Conservation (phyloP, 2,888 invertebrate species). For the Drepana falcataria region DNA sequence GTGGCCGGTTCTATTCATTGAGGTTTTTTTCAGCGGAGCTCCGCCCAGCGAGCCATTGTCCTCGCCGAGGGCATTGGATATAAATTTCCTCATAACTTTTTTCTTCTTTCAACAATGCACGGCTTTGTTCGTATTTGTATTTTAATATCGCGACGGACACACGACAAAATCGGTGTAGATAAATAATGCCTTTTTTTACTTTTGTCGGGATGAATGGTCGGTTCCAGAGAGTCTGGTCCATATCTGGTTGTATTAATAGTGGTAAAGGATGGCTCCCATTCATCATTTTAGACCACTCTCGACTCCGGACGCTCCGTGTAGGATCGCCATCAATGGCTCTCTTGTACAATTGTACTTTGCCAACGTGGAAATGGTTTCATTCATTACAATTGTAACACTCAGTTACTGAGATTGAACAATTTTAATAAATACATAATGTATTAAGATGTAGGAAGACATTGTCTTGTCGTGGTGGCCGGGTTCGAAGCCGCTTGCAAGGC, state of each 20-base stretch:
- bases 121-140: constrained; percentile 72
- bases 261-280: constrained; percentile 24
- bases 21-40: constrained; percentile 47
- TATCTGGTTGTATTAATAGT: constrained; percentile 5
- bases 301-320: constrained; percentile 1
- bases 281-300: constrained; percentile 23
- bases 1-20: constrained; percentile 51
- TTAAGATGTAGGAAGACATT: too few species aligned
- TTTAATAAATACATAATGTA: too few species aligned
- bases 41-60: constrained; percentile 52
- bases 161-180: constrained; percentile 65
- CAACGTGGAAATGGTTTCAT: constrained; percentile 13
- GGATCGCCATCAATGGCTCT: constrained; percentile 22
- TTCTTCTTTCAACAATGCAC: constrained; percentile 62
- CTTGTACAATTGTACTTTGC: constrained; percentile 12
- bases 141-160: constrained; percentile 65
- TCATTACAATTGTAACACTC: neutral
- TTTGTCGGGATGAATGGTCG: constrained; percentile 57
- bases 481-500: too few species aligned
- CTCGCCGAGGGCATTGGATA: constrained; percentile 43
- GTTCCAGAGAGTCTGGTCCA: constrained; percentile 63
- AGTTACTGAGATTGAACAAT: too few species aligned
- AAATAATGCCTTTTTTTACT: constrained; percentile 63
- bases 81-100: constrained; percentile 55
- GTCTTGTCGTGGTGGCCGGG: too few species aligned